Evolutionary conservation across 1,140 invertebrate genomes (phyloP).

Genomic region (Scaptomyza graminum): DNA sequence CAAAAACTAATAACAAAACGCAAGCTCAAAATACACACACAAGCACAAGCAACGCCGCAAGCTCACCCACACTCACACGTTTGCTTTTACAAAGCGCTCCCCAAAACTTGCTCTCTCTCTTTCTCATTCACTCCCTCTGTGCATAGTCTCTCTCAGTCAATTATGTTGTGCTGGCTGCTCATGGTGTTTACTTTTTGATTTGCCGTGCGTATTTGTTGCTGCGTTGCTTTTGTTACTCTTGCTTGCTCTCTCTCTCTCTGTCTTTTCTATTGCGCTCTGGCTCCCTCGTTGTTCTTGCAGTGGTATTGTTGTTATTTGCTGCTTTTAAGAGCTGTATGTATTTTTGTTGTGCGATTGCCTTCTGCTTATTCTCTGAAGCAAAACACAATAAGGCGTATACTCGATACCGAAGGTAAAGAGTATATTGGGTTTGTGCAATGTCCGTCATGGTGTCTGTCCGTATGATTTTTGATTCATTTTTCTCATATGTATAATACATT

Average conservation of each 20-base stretch:
- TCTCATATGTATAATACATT: not conserved
- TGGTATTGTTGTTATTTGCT: slow-evolving; percentile 28
- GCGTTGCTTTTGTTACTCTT: slow-evolving; percentile 7
- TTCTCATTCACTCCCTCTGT: slow-evolving; percentile 6
- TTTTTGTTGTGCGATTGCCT: too few species aligned
- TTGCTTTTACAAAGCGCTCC: slow-evolving; percentile 1
- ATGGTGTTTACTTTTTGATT: slow-evolving; percentile 44
- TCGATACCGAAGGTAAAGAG: too few species aligned
- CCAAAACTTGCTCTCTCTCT: slow-evolving; percentile 1
- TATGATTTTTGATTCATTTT: too few species aligned
- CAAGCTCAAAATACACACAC: slow-evolving; percentile 11
- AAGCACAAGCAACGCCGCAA: not conserved
- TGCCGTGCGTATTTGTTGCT: slow-evolving; percentile 33
- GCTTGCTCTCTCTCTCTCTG: slow-evolving; percentile 4
- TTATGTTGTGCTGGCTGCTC: slow-evolving; percentile 40
- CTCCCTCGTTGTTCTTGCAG: slow-evolving; percentile 50
- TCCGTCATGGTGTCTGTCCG: too few species aligned
- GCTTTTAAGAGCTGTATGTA: slow-evolving; percentile 28
- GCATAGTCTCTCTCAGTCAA: slow-evolving; percentile 30
- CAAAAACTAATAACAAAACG: slow-evolving; percentile 33
- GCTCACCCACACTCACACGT: slow-evolving; percentile 28
- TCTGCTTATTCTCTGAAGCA: slow-evolving; percentile 5
- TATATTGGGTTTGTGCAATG: too few species aligned
- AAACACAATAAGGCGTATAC: not conserved
- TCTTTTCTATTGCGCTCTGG: not conserved